Conservation (phyloP, 2,113 vertebrate genomes). For the Carollia perspicillata region DNA sequence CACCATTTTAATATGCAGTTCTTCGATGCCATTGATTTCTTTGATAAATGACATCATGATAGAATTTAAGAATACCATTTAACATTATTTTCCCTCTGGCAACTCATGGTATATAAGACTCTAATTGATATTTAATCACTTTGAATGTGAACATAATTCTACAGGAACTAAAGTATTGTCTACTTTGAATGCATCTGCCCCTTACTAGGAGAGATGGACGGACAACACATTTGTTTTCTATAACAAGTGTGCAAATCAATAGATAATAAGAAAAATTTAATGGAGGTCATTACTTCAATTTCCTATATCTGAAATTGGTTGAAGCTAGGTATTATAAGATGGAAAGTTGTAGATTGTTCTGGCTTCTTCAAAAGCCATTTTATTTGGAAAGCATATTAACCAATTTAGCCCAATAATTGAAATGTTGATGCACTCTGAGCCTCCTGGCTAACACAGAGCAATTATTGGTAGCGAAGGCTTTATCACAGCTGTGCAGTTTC, state of each 20-base stretch:
- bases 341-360: background rate
- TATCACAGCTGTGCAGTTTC: background rate
- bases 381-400: constrained; percentile 38
- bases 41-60: background rate
- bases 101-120: background rate
- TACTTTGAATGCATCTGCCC: background rate
- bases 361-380: constrained; percentile 26
- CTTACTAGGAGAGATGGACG: background rate
- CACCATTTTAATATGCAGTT: constrained; percentile 27
- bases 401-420: constrained; percentile 20
- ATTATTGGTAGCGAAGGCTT: background rate
- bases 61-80: background rate
- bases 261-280: constrained; percentile 17
- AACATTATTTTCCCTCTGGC: background rate
- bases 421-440: background rate
- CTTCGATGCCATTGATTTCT: constrained; percentile 25
- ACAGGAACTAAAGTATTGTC: background rate
- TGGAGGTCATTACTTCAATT: background rate
- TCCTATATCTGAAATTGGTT: constrained; percentile 16
- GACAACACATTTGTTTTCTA: background rate
- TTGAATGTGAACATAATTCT: background rate
- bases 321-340: background rate
- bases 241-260: constrained; percentile 1
- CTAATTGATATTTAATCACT: constrained; percentile 17
- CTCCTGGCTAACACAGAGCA: constrained; percentile 18